Percentiles rank a stretch among this genome's conserved stretches.
Evolutionary conservation across 2,888 invertebrate genomes (phyloP).

Genomic region (Phaonia tiefii): DNA sequence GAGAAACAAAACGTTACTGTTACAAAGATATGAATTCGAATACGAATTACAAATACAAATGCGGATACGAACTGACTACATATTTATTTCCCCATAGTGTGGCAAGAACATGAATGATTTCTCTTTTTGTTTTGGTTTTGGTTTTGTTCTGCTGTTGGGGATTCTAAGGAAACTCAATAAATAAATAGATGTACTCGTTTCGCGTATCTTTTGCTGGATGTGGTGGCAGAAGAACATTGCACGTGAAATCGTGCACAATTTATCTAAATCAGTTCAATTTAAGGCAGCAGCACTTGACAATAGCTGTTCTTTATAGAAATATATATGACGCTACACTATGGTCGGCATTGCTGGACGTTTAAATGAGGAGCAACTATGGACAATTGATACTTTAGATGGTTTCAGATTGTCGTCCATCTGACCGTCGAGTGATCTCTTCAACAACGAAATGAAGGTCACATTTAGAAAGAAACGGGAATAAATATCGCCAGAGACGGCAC

Average conservation of each 20-base stretch:
- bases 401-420: too few species aligned
- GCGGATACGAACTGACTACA: constrained; percentile 1
- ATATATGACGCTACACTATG: not conserved
- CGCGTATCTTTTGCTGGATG: not conserved
- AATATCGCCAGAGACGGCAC: too few species aligned
- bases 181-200: constrained; percentile 27
- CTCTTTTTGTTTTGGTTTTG: not conserved
- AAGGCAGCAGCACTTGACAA: constrained; percentile 66
- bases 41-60: constrained; percentile 10
- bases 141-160: not conserved
- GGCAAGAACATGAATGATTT: constrained; percentile 19
- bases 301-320: constrained; percentile 37
- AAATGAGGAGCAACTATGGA: too few species aligned
- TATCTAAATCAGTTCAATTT: constrained; percentile 68
- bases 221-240: constrained; percentile 62
- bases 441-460: too few species aligned
- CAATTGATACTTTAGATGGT: too few species aligned
- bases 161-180: constrained; percentile 34
- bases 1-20: constrained; percentile 11
- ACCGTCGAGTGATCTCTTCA: too few species aligned
- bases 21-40: constrained; percentile 24
- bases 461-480: too few species aligned
- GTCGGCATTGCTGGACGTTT: too few species aligned
- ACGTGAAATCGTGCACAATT: constrained; percentile 68
- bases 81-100: not conserved